Conservation (phyloP, 2,113 vertebrate species). For the Romanogobio albipinnatus region DNA sequence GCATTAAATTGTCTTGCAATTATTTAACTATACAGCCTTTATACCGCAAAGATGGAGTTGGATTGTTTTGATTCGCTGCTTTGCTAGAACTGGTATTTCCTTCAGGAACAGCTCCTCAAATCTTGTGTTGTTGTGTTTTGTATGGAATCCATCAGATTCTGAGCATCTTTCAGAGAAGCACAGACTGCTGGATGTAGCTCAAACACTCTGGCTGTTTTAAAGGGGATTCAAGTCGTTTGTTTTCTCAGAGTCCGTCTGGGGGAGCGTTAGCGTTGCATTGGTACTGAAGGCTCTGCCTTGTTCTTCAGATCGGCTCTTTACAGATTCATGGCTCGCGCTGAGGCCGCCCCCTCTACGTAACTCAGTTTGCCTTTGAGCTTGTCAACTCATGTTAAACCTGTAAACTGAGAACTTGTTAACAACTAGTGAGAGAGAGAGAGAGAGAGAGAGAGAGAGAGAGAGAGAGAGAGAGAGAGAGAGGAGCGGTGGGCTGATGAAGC, state of each 20-base stretch:
- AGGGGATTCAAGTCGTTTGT: conserved; percentile 30
- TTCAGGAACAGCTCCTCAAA: not conserved
- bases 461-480: not conserved
- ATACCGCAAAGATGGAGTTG: not conserved
- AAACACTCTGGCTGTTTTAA: conserved; percentile 8
- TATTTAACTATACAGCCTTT: not conserved
- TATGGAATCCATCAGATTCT: not conserved
- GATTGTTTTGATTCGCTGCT: not conserved
- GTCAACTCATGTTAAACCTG: conserved; percentile 76
- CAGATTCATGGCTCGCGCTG: not conserved
- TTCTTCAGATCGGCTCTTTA: not conserved
- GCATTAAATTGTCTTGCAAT: not conserved
- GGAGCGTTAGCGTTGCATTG: not conserved
- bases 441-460: too few species aligned
- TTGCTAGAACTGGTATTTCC: not conserved
- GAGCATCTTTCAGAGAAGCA: not conserved
- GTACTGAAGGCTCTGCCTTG: not conserved
- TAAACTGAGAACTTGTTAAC: conserved; percentile 79
- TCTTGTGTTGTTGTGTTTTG: conserved; percentile 1
- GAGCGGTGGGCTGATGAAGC: not conserved
- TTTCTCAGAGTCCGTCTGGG: not conserved
- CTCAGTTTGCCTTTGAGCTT: conserved; percentile 47
- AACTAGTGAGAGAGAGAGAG: conserved; percentile 56
- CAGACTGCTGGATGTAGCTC: not conserved
- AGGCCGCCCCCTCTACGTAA: not conserved